These are phyloP conservation scores for Oopsacas minuta DNA, from an alignment of 37 sponge, comb jelly and placozoan species.

Conservation along the genomic window DNA sequence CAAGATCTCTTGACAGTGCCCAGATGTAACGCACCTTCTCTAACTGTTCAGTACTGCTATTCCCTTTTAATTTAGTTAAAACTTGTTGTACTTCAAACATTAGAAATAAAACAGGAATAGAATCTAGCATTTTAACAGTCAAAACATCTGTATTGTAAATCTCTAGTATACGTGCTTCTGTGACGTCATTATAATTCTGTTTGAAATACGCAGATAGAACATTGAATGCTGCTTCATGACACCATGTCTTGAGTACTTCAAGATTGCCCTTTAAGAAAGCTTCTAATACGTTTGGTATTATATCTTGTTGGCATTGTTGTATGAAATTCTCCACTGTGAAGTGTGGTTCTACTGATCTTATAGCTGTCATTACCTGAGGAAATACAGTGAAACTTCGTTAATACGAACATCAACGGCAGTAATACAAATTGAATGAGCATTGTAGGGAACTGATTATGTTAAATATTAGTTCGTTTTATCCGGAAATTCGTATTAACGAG, in stretches of 20 bases:
- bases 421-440: too few relatives aligned
- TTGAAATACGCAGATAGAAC: conserved; percentile 46
- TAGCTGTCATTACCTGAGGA: conserved; percentile 59
- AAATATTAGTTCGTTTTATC: too few relatives aligned
- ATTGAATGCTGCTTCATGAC: conserved; percentile 65
- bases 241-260: conserved; percentile 63
- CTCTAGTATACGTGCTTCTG: conserved; percentile 34
- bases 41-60: conserved; percentile 24
- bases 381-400: too few relatives aligned
- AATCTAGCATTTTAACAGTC: conserved; percentile 58
- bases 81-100: conserved; percentile 12
- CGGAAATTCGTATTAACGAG: too few relatives aligned
- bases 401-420: too few relatives aligned
- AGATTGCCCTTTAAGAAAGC: conserved; percentile 48
- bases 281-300: conserved; percentile 79
- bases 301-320: conserved; percentile 46
- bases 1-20: conserved; percentile 79
- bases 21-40: conserved; percentile 68
- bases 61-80: conserved; percentile 21
- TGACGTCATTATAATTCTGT: conserved; percentile 22
- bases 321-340: conserved; percentile 62
- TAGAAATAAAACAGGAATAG: conserved; percentile 56
- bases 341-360: conserved; percentile 58
- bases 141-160: conserved; percentile 47
- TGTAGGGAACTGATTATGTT: too few relatives aligned